Evolutionary conservation across 1,140 invertebrate species (phyloP), one percentile per base, ranked within the genome.

Genomic region (Plectrocnemia conspersa): DNA sequence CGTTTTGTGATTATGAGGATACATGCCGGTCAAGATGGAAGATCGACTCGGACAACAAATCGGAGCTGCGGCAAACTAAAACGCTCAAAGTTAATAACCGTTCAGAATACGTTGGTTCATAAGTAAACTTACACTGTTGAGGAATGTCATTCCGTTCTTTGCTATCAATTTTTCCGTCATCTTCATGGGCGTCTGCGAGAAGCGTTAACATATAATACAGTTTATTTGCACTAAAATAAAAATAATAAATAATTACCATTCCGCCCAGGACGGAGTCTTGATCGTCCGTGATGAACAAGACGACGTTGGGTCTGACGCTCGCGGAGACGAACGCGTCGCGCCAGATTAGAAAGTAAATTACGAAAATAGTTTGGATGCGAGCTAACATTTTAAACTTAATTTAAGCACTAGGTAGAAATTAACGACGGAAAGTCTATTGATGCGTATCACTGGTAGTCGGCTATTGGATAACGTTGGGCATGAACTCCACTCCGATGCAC

Each of bases 11-110:
- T 93, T 94, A 66, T 95, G 91, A 0, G 85, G 78, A 70, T 92
- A 93, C 54, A 80, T 76, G 22, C 92, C 92, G 0, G 89, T 90
- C 11, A 97, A 72, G 33, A 96, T 82, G 25, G 88, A 88, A 7
- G 90, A 84, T 38, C 93, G 79, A 66, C 91, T 93, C 11, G 93
- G 93, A 66, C 93, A 93, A 68, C 91, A 93, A 32, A 93, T 79
- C 7, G 90, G 90, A 0, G 86, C 84, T 35, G 84, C 83, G 1
- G 82, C 83, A 70, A 83, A 91, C 84, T 88, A 63, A 40, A 73
- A 67, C 62, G 54, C 9, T 27, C n/a, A 22, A 48, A 15, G 11
- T 13, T 32, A 10, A 22, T 9, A 15, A 27, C 3, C 1, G 18
- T 27, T 27, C 29, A 3, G 2, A 3, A 27, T 33, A 13, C 35